Conservation (phyloP, 2,888 invertebrate species). For the Poecilobothrus nobilitatus region DNA sequence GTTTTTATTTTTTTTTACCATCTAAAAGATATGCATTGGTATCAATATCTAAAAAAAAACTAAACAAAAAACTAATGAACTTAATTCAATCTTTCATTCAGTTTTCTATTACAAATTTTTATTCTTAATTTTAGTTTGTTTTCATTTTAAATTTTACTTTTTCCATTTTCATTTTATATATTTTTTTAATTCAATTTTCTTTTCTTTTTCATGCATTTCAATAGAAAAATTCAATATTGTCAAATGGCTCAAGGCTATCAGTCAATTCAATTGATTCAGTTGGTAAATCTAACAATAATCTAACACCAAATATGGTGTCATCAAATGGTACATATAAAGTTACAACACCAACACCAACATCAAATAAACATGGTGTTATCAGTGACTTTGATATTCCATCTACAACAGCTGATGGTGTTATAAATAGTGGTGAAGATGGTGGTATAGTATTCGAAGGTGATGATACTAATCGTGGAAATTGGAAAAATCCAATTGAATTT, state of each 20-base stretch:
- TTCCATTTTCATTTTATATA: too few species aligned
- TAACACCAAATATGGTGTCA: conserved; percentile 18
- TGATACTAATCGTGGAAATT: conserved; percentile 24
- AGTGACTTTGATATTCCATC: not conserved
- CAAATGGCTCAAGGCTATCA: conserved; percentile 21
- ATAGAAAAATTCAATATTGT: conserved; percentile 25
- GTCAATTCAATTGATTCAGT: conserved; percentile 21
- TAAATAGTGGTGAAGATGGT: not conserved
- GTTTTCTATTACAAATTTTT: too few species aligned
- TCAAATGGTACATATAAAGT: conserved; percentile 18
- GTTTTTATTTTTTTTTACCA: too few species aligned
- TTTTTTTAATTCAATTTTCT: not conserved
- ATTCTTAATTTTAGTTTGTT: too few species aligned
- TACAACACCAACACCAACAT: conserved; percentile 10
- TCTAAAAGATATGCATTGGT: too few species aligned
- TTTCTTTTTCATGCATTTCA: conserved; percentile 16
- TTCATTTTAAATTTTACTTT: too few species aligned
- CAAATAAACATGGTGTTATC: not conserved
- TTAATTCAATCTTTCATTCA: too few species aligned
- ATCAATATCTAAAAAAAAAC: too few species aligned
- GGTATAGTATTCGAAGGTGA: not conserved
- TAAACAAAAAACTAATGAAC: too few species aligned
- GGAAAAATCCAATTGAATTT: conserved; percentile 27
- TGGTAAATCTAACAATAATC: conserved; percentile 13
- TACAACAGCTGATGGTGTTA: not conserved